Evolutionary conservation across 1,140 invertebrate species (phyloP).

Genomic region (Drosophila dunni): DNA sequence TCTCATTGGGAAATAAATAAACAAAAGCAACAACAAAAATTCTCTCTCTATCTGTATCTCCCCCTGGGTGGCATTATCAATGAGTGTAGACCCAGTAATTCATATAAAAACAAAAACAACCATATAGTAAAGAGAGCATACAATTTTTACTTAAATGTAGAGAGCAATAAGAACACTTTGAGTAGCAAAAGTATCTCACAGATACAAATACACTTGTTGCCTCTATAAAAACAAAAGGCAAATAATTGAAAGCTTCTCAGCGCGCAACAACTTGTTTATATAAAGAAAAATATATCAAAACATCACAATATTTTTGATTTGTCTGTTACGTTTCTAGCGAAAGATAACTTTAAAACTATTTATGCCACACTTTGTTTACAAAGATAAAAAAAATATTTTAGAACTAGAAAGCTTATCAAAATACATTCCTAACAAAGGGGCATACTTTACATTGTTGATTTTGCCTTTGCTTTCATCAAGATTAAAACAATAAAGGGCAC

Average conservation of each 20-base stretch:
- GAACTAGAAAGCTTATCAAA: not conserved
- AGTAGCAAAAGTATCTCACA: constrained; percentile 33
- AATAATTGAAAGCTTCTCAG: not conserved
- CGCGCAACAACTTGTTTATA: constrained; percentile 5
- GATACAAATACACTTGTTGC: constrained; percentile 5
- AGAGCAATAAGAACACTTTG: constrained; percentile 33
- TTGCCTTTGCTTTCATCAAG: not conserved
- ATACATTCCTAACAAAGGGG: not conserved
- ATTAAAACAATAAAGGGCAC: not conserved
- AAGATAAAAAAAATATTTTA: not conserved
- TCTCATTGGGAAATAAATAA: constrained; percentile 35
- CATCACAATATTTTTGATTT: not conserved
- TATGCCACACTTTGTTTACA: constrained; percentile 9
- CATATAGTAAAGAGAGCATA: not conserved
- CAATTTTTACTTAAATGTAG: constrained; percentile 24
- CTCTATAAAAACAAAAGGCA: not conserved
- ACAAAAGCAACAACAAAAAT: constrained; percentile 6
- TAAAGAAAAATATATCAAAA: constrained; percentile 1
- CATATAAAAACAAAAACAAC: constrained; percentile 36
- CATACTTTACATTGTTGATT: constrained; percentile 1
- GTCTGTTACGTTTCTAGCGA: not conserved
- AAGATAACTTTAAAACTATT: not conserved
- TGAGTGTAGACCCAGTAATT: constrained; percentile 9
- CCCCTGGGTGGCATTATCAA: constrained; percentile 16
- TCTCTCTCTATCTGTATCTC: not conserved